Percentiles rank a stretch among this genome's conserved stretches.
These are phyloP conservation scores for Orthonyx spaldingii DNA, from an alignment of 2,113 vertebrate genomes.

Conservation along the genomic window DNA sequence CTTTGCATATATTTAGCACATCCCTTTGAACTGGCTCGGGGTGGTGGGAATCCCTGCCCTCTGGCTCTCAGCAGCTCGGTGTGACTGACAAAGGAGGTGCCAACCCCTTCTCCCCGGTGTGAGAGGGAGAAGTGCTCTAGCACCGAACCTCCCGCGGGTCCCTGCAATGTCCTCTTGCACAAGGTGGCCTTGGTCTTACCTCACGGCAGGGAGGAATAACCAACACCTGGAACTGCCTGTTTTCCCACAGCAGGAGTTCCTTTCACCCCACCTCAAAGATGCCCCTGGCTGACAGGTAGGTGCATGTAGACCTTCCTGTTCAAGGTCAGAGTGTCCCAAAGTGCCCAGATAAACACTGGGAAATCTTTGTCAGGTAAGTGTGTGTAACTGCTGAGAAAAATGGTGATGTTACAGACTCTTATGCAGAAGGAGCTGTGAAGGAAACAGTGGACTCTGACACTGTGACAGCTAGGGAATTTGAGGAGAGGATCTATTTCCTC, in stretches of 20 bases:
- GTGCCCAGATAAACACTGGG: accelerated
- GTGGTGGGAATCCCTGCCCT: not conserved
- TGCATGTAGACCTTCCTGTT: not conserved
- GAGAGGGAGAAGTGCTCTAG: not conserved
- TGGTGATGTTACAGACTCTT: not conserved
- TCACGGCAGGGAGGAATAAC: not conserved
- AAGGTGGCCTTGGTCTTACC: not conserved
- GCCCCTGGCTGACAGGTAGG: not conserved
- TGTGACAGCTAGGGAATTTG: not conserved
- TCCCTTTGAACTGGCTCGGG: not conserved
- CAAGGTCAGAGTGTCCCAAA: not conserved
- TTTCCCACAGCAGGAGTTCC: not conserved
- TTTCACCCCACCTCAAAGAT: not conserved
- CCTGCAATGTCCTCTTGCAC: accelerated
- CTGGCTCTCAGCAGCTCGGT: not conserved
- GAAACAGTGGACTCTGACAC: not conserved
- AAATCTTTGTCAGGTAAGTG: not conserved
- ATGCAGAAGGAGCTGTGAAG: not conserved
- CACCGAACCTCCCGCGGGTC: accelerated
- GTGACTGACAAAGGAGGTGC: accelerated
- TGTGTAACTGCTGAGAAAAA: not conserved
- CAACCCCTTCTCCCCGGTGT: not conserved
- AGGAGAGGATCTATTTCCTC: not conserved
- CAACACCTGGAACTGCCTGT: not conserved
- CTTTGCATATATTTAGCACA: not conserved